phyloP scores from a whole-genome alignment of 1,140 invertebrate species.

The Eriosoma lanigerum region DNA sequence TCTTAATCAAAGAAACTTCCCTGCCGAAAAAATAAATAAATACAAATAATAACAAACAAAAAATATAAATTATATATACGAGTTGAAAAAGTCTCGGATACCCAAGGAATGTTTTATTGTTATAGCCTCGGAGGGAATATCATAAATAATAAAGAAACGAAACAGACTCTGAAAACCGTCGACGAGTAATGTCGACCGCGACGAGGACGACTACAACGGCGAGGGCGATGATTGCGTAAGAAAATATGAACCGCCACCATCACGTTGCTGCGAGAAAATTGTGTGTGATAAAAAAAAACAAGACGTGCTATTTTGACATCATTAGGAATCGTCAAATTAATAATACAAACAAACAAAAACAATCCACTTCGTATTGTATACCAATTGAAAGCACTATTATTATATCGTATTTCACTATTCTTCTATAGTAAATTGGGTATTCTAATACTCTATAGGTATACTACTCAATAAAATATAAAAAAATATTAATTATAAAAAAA shows the following conservation, averaged over 20 bases:
- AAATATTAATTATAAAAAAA: too few relatives aligned
- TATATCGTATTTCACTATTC: too few relatives aligned
- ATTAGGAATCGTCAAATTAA: neutral
- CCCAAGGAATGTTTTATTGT: conserved; percentile 40
- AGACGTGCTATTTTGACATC: neutral
- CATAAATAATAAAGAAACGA: conserved; percentile 35
- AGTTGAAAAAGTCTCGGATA: neutral
- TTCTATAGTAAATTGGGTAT: too few relatives aligned
- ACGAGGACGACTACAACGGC: neutral
- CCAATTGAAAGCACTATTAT: too few relatives aligned
- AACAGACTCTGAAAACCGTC: conserved; percentile 25
- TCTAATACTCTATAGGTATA: too few relatives aligned
- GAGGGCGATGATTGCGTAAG: neutral
- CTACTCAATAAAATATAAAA: too few relatives aligned
- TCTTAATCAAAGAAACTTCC: conserved; percentile 8
- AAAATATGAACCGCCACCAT: neutral
- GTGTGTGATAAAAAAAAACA: neutral
- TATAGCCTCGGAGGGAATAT: conserved; percentile 26
- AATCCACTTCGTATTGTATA: too few relatives aligned
- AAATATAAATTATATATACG: neutral
- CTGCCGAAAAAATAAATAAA: neutral
- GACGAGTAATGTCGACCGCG: neutral
- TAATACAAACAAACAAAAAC: too few relatives aligned
- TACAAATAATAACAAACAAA: neutral
- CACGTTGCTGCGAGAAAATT: neutral